Conservation (phyloP, 92 coral and sea anemone species). For the Umimayanthus kanabou region DNA sequence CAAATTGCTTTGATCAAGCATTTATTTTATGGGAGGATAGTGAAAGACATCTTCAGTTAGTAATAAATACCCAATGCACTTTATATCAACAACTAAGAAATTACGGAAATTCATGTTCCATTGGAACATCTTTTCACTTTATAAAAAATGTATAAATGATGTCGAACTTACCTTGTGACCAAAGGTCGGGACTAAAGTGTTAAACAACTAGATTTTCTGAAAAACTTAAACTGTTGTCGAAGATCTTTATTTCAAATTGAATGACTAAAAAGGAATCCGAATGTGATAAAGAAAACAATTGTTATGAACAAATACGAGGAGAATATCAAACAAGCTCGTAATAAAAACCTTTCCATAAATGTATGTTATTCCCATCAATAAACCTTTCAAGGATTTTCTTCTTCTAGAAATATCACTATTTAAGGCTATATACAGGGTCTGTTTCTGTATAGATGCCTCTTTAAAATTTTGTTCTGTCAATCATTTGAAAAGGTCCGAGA, state of each 20-base stretch:
- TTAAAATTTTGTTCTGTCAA: no score
- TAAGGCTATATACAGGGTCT: neutral
- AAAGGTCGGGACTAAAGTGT: neutral
- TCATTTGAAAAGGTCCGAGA: no score
- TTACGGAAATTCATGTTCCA: no score
- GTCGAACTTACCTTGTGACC: neutral
- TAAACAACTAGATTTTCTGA: neutral
- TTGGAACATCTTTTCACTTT: neutral
- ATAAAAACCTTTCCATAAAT: slow-evolving; percentile 9
- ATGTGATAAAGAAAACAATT: neutral
- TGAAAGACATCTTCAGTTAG: no score
- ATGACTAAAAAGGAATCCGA: neutral
- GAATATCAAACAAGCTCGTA: neutral
- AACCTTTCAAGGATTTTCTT: neutral
- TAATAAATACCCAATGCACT: no score
- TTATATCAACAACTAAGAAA: no score
- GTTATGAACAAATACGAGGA: neutral
- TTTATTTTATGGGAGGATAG: no score
- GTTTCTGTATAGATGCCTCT: neutral
- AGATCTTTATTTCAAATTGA: neutral
- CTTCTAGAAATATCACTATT: neutral
- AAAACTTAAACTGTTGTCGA: neutral
- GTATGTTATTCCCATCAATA: neutral
- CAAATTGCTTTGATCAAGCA: no score
- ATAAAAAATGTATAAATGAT: neutral